A percentile compares a stretch with the other conserved stretches of the same genome.
Conservation (phyloP, 2,888 invertebrate genomes). For the Drosophila fulvimacula region DNA sequence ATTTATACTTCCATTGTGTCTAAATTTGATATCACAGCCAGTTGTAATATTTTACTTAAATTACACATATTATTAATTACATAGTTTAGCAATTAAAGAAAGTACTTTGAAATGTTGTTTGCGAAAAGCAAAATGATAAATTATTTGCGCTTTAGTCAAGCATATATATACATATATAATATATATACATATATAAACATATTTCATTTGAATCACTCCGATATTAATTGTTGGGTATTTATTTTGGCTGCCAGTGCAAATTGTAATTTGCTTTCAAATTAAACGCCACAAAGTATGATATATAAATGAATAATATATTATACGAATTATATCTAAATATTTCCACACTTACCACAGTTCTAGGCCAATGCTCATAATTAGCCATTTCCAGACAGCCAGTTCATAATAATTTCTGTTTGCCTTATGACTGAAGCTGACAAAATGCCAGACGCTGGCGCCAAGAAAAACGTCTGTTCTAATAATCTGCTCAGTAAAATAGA, state of each 20-base stretch:
- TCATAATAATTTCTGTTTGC: slow-evolving; percentile 31
- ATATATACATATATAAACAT: neutral
- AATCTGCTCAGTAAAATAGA: slow-evolving; percentile 44
- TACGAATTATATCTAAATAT: neutral
- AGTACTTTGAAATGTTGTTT: neutral
- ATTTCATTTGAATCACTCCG: neutral
- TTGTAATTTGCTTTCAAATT: neutral
- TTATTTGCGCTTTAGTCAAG: neutral
- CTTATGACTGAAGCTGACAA: slow-evolving; percentile 30
- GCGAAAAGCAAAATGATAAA: neutral
- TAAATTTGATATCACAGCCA: neutral
- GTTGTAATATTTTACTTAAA: neutral
- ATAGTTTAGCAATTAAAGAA: neutral
- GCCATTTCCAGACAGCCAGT: slow-evolving; percentile 9
- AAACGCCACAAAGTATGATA: neutral
- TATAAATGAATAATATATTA: neutral
- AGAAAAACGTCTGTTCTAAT: slow-evolving; percentile 60
- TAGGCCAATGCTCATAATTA: slow-evolving; percentile 25
- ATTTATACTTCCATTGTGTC: neutral
- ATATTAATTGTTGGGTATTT: neutral
- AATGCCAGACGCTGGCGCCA: slow-evolving; percentile 55
- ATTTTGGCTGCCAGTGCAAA: neutral
- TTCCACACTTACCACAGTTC: neutral
- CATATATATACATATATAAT: neutral
- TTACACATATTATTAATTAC: neutral